phyloP scores from a whole-genome alignment of 2,797 vertebrate species.

The Todus mexicanus region DNA sequence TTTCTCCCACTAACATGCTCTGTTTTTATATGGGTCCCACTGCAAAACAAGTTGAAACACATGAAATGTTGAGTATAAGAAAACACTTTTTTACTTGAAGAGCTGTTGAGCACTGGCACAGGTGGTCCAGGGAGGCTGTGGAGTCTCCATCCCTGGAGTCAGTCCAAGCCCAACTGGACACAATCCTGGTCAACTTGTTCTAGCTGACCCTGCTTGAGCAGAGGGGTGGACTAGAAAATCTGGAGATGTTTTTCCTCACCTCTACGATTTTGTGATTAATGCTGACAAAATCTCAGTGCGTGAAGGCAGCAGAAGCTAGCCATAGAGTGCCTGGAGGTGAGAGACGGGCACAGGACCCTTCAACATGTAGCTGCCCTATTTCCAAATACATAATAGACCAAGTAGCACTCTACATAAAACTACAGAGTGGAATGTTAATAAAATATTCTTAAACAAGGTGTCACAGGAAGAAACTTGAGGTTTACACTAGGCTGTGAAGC shows the following conservation, averaged over 20 bases:
- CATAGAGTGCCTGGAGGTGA: neutral
- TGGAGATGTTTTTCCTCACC: neutral
- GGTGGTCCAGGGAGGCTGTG: neutral
- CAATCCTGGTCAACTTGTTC: neutral
- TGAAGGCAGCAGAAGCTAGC: neutral
- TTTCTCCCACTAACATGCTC: neutral
- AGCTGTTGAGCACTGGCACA: neutral
- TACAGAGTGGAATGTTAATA: neutral
- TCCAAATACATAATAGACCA: neutral
- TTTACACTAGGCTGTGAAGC: neutral
- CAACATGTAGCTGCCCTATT: neutral
- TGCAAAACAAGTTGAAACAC: neutral
- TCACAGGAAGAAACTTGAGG: neutral
- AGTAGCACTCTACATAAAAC: neutral
- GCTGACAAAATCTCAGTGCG: neutral
- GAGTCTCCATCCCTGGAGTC: neutral
- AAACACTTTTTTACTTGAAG: neutral
- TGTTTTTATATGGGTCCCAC: neutral
- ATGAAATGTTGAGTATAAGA: neutral
- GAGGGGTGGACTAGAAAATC: neutral
- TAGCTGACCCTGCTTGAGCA: neutral
- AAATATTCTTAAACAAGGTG: neutral
- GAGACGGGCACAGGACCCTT: neutral
- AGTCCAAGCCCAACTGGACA: neutral
- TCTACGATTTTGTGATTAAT: neutral